phyloP scores from a whole-genome alignment of 1,140 invertebrate species.

The Homarus americanus region DNA sequence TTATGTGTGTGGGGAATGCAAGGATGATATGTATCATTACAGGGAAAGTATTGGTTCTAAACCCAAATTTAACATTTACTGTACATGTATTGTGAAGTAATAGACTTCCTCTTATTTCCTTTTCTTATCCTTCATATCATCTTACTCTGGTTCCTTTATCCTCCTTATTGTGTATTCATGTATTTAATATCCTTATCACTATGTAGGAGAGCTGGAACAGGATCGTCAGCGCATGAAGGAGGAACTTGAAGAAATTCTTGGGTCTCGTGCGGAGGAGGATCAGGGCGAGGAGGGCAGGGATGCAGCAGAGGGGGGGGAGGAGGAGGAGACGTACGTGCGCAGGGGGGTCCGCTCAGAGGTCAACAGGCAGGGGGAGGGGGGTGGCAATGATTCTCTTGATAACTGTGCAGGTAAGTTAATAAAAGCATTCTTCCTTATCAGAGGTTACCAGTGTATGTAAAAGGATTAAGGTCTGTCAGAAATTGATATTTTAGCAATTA shows the following conservation, averaged over 20 bases:
- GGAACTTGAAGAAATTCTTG: conserved; percentile 64
- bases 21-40: no score
- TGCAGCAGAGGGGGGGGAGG: conserved; percentile 48
- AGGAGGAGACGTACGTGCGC: conserved; percentile 43
- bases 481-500: no score
- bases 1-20: no score
- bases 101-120: background rate
- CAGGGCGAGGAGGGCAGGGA: conserved; percentile 49
- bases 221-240: conserved; percentile 60
- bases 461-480: no score
- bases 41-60: no score
- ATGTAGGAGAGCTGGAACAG: conserved; percentile 51
- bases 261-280: conserved; percentile 54
- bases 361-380: conserved; percentile 68
- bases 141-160: no score
- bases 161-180: no score
- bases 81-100: no score
- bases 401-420: conserved; percentile 59
- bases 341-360: conserved; percentile 66
- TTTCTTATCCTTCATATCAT: background rate
- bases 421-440: no score
- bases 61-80: no score
- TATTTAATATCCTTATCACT: no score
- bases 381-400: conserved; percentile 55
- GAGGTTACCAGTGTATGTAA: no score